These are phyloP conservation scores for Drosophila ohnishii DNA, from an alignment of 1,140 invertebrate species.

Conservation along the genomic window DNA sequence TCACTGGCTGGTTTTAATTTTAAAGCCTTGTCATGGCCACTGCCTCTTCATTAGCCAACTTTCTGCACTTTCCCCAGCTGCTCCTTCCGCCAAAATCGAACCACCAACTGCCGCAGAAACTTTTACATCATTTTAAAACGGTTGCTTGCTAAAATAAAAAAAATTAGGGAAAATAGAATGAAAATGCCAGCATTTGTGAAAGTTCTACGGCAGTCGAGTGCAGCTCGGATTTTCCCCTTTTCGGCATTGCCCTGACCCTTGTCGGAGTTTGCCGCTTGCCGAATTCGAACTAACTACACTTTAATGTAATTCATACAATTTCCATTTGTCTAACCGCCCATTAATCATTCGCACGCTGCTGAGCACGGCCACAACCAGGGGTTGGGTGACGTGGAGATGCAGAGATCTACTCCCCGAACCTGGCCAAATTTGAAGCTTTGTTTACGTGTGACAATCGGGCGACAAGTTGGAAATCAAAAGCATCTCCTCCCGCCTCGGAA, in stretches of 20 bases:
- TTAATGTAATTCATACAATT: constrained; percentile 81
- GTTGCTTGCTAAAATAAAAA: background rate
- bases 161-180: background rate
- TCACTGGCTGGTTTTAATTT: constrained; percentile 14
- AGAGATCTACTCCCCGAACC: constrained; percentile 20
- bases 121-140: constrained; percentile 53
- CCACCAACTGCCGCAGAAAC: constrained; percentile 44
- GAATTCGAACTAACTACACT: constrained; percentile 75
- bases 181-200: constrained; percentile 44
- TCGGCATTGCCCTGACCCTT: constrained; percentile 5
- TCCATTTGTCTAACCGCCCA: constrained; percentile 78
- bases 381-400: constrained; percentile 9
- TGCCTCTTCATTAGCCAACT: constrained; percentile 43
- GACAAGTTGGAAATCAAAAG: constrained; percentile 77
- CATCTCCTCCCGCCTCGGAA: constrained; percentile 17
- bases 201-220: constrained; percentile 37
- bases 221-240: constrained; percentile 24
- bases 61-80: constrained; percentile 4
- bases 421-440: constrained; percentile 75
- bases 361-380: constrained; percentile 48
- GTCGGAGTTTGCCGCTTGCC: constrained; percentile 35
- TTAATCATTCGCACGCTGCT: constrained; percentile 79
- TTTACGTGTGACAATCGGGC: constrained; percentile 80
- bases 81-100: constrained; percentile 2
- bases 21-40: constrained; percentile 41